Conservation (phyloP, 2,888 invertebrate genomes). For the Resseliella maxima region DNA sequence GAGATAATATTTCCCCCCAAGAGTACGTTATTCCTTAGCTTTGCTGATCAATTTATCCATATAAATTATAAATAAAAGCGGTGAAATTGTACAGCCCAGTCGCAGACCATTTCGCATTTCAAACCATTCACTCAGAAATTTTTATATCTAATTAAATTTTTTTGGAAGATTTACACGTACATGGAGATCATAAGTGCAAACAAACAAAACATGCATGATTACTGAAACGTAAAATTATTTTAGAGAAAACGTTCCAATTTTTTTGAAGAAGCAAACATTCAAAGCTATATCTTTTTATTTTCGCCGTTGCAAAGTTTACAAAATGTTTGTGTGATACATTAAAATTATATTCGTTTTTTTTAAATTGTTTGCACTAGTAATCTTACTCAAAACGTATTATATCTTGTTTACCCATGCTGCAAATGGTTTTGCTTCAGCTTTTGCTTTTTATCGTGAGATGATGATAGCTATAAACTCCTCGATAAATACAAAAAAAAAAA, state of each 20-base stretch:
- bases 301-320: slow-evolving; percentile 1
- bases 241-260: not conserved
- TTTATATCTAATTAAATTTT: not conserved
- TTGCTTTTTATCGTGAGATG: too few species aligned
- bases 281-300: not conserved
- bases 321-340: slow-evolving; percentile 6
- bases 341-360: not conserved
- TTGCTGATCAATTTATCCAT: too few species aligned
- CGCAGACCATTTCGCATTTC: too few species aligned
- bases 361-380: not conserved
- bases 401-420: too few species aligned
- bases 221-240: not conserved
- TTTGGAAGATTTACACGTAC: slow-evolving; percentile 15
- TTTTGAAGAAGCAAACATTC: slow-evolving; percentile 12
- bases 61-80: too few species aligned
- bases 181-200: not conserved
- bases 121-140: too few species aligned
- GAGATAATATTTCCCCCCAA: too few species aligned
- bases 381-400: not conserved
- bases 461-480: too few species aligned
- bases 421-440: too few species aligned
- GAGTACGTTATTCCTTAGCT: too few species aligned
- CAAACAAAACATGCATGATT: not conserved
- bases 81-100: too few species aligned
- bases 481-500: too few species aligned